Percentiles rank a stretch among this genome's conserved stretches.
phyloP scores from a whole-genome alignment of 2,888 invertebrate species.

The Troides oblongomaculatus region DNA sequence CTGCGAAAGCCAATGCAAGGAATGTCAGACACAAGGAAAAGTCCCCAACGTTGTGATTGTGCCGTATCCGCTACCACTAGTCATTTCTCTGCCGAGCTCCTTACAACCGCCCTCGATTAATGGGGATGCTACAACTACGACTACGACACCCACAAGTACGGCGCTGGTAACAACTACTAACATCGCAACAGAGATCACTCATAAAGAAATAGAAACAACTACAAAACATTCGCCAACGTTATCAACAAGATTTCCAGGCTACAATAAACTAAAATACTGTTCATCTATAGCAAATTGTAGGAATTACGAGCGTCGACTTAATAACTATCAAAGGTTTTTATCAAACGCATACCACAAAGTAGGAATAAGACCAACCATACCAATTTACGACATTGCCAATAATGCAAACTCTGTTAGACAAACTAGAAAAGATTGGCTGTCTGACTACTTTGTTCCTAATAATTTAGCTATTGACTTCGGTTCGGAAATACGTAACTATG shows the following conservation, averaged over 20 bases:
- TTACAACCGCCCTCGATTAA: not conserved
- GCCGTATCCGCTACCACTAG: constrained; percentile 32
- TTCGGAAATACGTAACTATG: constrained; percentile 24
- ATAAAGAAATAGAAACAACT: not conserved
- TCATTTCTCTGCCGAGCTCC: constrained; percentile 8
- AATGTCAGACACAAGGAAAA: constrained; percentile 1
- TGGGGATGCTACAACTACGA: constrained; percentile 1
- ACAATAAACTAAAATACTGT: constrained; percentile 14
- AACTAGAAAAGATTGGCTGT: constrained; percentile 20
- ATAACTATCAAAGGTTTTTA: constrained; percentile 12
- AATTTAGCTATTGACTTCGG: constrained; percentile 18
- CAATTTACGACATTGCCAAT: constrained; percentile 8
- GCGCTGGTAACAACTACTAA: not conserved
- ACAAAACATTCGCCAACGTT: not conserved
- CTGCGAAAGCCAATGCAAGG: constrained; percentile 21
- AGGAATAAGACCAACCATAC: constrained; percentile 4
- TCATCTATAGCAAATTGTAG: constrained; percentile 10
- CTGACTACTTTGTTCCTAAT: constrained; percentile 30
- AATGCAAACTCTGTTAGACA: not conserved
- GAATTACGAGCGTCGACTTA: not conserved
- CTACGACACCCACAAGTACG: not conserved
- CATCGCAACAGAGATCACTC: not conserved
- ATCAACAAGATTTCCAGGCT: not conserved
- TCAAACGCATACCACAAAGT: constrained; percentile 11
- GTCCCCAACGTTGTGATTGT: constrained; percentile 29